Evolutionary conservation across 2,113 vertebrate species (phyloP).

Genomic region (Lagenorhynchus albirostris): DNA sequence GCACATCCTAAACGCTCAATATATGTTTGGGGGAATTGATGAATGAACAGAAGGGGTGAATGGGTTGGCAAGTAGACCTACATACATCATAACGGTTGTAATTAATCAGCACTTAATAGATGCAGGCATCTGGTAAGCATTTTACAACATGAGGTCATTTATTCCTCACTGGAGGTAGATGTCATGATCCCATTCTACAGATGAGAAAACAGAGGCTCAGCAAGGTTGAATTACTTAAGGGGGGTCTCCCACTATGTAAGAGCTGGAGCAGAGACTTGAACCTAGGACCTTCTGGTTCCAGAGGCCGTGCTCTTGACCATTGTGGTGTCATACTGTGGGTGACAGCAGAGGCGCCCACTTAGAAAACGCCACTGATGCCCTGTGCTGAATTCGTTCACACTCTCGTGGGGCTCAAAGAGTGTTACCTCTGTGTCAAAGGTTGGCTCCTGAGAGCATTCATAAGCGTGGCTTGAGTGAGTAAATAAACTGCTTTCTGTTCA

Average conservation of each 20-base stretch:
- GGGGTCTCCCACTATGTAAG: rapidly evolving
- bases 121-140: neutral
- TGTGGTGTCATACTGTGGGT: rapidly evolving
- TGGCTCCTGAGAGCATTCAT: neutral
- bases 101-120: neutral
- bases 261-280: neutral
- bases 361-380: neutral
- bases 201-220: neutral
- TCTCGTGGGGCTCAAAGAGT: neutral
- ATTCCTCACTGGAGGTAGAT: neutral
- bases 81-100: rapidly evolving
- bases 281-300: neutral
- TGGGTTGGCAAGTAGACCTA: neutral
- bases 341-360: neutral
- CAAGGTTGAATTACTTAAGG: neutral
- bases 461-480: neutral
- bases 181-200: neutral
- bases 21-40: no score
- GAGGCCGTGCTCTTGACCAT: neutral
- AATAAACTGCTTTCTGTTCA: neutral
- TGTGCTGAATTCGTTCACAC: neutral
- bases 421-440: neutral
- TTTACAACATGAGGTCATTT: neutral
- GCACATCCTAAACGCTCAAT: neutral
- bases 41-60: neutral